These are phyloP conservation scores for Arion vulgaris DNA, from an alignment of 1,140 invertebrate genomes.

Conservation along the genomic window DNA sequence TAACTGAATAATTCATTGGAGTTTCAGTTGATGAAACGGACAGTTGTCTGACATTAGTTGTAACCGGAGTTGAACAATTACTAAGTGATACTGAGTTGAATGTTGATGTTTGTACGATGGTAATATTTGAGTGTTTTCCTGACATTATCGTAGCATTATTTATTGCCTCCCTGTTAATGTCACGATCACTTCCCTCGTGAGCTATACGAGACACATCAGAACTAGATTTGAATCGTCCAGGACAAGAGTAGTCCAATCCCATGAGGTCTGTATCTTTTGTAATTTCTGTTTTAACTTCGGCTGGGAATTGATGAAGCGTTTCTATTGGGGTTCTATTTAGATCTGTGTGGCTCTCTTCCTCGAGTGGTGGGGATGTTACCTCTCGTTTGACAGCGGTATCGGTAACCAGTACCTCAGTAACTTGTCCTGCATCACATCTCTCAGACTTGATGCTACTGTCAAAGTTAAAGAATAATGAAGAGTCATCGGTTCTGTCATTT, in stretches of 20 bases:
- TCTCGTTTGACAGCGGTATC: neutral
- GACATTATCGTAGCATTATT: neutral
- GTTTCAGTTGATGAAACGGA: neutral
- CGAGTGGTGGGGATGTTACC: neutral
- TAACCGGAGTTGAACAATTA: neutral
- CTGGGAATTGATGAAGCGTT: too few relatives aligned
- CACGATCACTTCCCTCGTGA: neutral
- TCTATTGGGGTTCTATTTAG: too few relatives aligned
- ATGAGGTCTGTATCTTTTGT: slow-evolving; percentile 21
- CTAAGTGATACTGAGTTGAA: too few relatives aligned
- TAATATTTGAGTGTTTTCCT: too few relatives aligned
- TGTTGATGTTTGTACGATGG: too few relatives aligned
- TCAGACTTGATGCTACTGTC: neutral
- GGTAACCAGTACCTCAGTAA: too few relatives aligned
- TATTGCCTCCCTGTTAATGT: neutral
- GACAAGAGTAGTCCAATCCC: slow-evolving; percentile 15
- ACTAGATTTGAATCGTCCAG: neutral
- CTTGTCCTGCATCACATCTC: too few relatives aligned
- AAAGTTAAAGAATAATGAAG: neutral
- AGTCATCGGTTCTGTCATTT: neutral
- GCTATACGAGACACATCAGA: neutral
- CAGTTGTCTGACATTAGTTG: neutral
- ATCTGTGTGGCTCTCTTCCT: neutral
- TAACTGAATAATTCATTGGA: neutral
- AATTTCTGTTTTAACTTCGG: neutral